Evolutionary conservation across 2,888 invertebrate species (phyloP), one percentile per base, ranked within the genome.

Genomic region (Rhingia campestris): DNA sequence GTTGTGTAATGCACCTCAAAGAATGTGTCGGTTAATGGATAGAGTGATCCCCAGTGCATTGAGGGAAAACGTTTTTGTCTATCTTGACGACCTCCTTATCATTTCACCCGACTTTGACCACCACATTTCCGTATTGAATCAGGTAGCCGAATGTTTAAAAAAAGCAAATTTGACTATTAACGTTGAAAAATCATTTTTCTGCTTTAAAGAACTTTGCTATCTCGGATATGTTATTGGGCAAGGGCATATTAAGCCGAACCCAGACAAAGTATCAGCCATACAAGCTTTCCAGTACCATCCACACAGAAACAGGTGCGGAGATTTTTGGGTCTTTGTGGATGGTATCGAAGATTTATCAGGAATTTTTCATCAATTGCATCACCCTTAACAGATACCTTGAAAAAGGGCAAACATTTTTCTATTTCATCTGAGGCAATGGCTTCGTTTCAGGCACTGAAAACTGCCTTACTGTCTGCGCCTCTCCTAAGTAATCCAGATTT

Each of bases 91-190:
- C 6, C 49, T 49, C 10, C 32, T 51, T 32, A 10, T 51, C 33
- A 32, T n/a, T 9, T 51, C 51, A 7, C 51, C 51, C 10, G 51
- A 51, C 51, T 51, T 51, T 10, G 32, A 51, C 30, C 32, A 32
- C 5, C 6, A 9, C 6, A 6, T 49, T 22, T 22, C 30, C 4
- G 49, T 30, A 22, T 22, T 22, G 22, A 22, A 22, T 9, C 30
- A 30, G 7, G 30, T 30, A 49, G 30, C 22, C 3, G 4, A 4
- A 47, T 49, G 49, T 49, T 49, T 22, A 49, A 7, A 10, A 5
- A 49, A 47, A 47, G 47, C 47, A 4, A 32, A 10, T 5, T 33
- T 51, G 32, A 51, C 51, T 0, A 51, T 33, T n/a, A 51, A 51
- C 6, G 51, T 51, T 10, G 51, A 51, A n/a, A 30, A 30, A 3